Evolutionary conservation across 2,113 vertebrate genomes (phyloP).

Genomic region (Aptenodytes patagonicus): DNA sequence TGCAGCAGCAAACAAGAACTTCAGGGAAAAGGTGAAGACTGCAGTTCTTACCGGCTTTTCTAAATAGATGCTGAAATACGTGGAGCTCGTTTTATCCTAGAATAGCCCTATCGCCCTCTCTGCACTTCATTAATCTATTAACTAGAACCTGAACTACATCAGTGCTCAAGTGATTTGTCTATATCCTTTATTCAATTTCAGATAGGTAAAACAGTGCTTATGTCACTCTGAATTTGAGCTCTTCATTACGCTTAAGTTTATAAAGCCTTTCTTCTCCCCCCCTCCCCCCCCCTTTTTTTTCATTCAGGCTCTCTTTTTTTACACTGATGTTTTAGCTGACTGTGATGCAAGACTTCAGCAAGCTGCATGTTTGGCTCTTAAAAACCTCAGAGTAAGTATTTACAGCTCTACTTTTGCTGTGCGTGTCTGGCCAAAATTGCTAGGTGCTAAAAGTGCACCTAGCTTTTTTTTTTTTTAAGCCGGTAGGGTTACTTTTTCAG

Average conservation of each 20-base stretch:
- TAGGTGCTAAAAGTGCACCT: neutral
- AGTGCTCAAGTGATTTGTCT: neutral
- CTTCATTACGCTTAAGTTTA: fast-evolving
- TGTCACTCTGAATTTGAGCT: neutral
- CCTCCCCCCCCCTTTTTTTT: fast-evolving
- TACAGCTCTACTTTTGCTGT: neutral
- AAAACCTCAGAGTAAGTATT: constrained; percentile 83
- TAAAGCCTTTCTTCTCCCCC: fast-evolving
- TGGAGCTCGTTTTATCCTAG: neutral
- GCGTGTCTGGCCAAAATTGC: neutral
- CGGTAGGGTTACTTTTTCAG: neutral
- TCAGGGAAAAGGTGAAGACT: constrained; percentile 81
- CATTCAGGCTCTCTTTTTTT: constrained; percentile 83
- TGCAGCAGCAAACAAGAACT: constrained; percentile 67
- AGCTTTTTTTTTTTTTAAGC: neutral
- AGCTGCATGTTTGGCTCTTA: constrained; percentile 86
- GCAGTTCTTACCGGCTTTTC: neutral
- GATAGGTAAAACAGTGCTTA: neutral
- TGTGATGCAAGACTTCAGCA: constrained; percentile 74
- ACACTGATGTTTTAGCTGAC: constrained; percentile 75
- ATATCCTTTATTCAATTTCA: neutral
- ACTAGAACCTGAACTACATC: neutral
- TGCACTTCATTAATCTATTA: neutral
- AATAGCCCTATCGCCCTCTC: fast-evolving
- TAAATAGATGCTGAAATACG: neutral